These are phyloP conservation scores for Lepidostoma basale DNA, from an alignment of 1,140 invertebrate genomes.

Conservation along the genomic window DNA sequence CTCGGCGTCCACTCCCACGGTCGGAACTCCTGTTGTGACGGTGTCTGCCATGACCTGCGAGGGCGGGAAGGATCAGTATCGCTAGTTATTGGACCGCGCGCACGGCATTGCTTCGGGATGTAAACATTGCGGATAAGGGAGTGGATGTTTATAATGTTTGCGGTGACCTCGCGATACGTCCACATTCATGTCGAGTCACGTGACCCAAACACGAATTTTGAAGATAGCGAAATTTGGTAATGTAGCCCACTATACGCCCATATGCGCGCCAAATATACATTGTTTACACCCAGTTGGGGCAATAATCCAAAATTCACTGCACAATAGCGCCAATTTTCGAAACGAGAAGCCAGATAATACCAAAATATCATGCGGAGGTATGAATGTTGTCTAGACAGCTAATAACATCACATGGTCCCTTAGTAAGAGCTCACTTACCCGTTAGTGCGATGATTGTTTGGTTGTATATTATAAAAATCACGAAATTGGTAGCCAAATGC, in stretches of 20 bases:
- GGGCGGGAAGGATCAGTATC: too few relatives aligned
- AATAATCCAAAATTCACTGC: slow-evolving; percentile 3
- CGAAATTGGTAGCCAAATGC: not conserved
- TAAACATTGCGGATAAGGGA: slow-evolving; percentile 12
- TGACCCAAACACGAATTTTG: slow-evolving; percentile 36
- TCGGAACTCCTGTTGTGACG: slow-evolving; percentile 49
- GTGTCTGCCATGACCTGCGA: slow-evolving; percentile 42
- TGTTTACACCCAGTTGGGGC: not conserved
- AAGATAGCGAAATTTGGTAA: slow-evolving; percentile 32
- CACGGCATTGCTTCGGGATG: slow-evolving; percentile 41
- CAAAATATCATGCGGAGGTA: slow-evolving; percentile 33
- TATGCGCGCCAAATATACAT: not conserved
- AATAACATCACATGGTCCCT: slow-evolving; percentile 34
- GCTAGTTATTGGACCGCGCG: not conserved
- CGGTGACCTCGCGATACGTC: slow-evolving; percentile 31
- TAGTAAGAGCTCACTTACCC: slow-evolving; percentile 24
- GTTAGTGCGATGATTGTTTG: slow-evolving; percentile 19
- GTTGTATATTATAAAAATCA: slow-evolving; percentile 9
- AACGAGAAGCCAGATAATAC: slow-evolving; percentile 25
- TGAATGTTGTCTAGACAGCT: slow-evolving; percentile 33
- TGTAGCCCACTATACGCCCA: slow-evolving; percentile 13
- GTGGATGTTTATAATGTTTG: slow-evolving; percentile 35
- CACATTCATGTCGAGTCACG: slow-evolving; percentile 36
- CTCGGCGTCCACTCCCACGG: slow-evolving; percentile 53
- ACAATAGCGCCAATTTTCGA: not conserved